Evolutionary conservation across 2,797 vertebrate species (phyloP), one percentile per base, ranked within the genome.

Genomic region (Tympanoctomys barrerae): DNA sequence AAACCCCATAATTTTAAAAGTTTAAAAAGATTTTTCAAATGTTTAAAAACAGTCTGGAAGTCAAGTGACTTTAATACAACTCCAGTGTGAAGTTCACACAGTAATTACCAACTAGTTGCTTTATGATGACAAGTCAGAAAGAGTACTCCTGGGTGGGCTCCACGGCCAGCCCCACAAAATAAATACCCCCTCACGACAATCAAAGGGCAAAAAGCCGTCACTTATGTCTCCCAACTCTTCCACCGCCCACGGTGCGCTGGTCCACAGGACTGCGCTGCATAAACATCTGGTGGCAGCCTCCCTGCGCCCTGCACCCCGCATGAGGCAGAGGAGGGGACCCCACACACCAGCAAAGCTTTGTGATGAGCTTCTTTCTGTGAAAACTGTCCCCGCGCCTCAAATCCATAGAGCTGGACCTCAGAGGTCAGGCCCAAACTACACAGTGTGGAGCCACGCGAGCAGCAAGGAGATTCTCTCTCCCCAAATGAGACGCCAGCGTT

Each of bases 191-290:
- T 61, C 19, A 36, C 26, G 2, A 91, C 0, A 5, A 46, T 94
- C 36, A 81, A 93, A 94, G 84, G 59, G 12, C 26, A 96, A 87
- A 95, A 75, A n/a, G 12, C 26, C 31, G 85, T 89, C 19, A 33
- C 79, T 88, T 79, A 68, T 62, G 57, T 68, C 39, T 26, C 1
- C 59, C 92, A 31, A 5, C 49, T 81, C 39, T 84, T 59, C 36
- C 77, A 59, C 42, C 24, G 13, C 73, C 39, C 14, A 24, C 12
- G 64, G 31, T 49, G 11, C n/a, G 71, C 75, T 10, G 66, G 33
- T 59, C 42, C 62, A 81, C 16, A 59, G 24, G 8, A 42, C 49
- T 80, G 70, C 36, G 70, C n/a, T n/a, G 85, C 33, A 64, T 12
- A 87, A 84, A 79, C 71, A 33, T 28, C 54, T 81, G 85, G 7